Base-by-base conservation (phyloP, 1,140 invertebrate genomes). In the Panulirus ornatus region DNA sequence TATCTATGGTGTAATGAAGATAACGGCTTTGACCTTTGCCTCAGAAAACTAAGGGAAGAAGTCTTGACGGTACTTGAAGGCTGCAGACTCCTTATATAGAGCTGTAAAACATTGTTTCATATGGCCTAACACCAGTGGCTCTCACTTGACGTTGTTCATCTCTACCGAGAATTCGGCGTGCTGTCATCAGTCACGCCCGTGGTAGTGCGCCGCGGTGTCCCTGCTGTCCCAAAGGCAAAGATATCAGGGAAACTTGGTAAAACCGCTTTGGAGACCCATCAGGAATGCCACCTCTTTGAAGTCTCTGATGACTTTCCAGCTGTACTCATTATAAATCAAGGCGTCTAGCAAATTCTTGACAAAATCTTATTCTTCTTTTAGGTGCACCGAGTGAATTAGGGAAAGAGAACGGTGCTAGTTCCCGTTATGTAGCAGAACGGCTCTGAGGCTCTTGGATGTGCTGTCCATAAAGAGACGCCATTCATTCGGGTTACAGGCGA, bases 1-100 rank as follows among this genome's bases (percentile, higher is more conserved):
- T 51, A 94, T 93, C 83, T 94, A 92, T 76, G 93, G 93, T 5
- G 92, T 92, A 54, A 92, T 89, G 88, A 94, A 93, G 42, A 71
- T 47, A 51, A 51, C 30, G 36, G n/a, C n/a, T n/a, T n/a, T n/a
- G n/a, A n/a, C n/a, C n/a, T n/a, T n/a, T n/a, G n/a, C n/a, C n/a
- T n/a, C n/a, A n/a, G n/a, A n/a, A n/a, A n/a, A n/a, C n/a, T n/a
- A n/a, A n/a, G n/a, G n/a, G n/a, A n/a, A n/a, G n/a, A n/a, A n/a
- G n/a, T n/a, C n/a, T n/a, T n/a, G n/a, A n/a, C n/a, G n/a, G n/a
- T n/a, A n/a, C n/a, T n/a, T n/a, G n/a, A n/a, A n/a, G n/a, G n/a
- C n/a, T n/a, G n/a, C n/a, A 63, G 2, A 40, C 47, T 84, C 44
- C 70, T 90, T 84, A 90, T 91, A 58, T 78, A 92, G 58, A 51